Base-by-base conservation (phyloP, 2,888 invertebrate species). In the Branchellion lobata region DNA sequence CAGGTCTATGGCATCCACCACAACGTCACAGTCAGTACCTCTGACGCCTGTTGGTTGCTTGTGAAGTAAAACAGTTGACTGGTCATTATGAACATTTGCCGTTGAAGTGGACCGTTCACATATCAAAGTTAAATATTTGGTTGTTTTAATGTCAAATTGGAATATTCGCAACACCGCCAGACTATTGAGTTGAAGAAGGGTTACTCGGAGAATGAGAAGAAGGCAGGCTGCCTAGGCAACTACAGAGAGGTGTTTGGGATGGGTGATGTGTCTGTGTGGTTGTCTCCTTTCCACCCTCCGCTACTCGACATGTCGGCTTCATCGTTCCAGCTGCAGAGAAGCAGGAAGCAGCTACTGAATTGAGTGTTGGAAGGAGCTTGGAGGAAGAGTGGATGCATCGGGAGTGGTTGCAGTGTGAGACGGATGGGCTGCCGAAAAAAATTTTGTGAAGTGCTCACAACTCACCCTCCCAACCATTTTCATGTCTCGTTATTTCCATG, bases 261-360 rank as follows among this genome's bases (percentile, higher is more conserved):
- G 18, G 31, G 40, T 24, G 31, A 40, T 11, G 24, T 40, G 11
- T 31, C 24, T n/a, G 31, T n/a, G 11, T 80, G 80, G 80, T 77
- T 80, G 27, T 80, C 77, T 51, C 80, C 80, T 14, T 80, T 80
- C 71, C 80, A 80, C 36, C 24, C 75, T 18, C 53, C 77, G 14
- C 68, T 33, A n/a, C 27, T 75, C 33, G 31, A 40, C 53, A 34
- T 34, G 51, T 29, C 34, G 18, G 31, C 78, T 11, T 33, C 36
- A 11, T 1, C 31, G 11, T 65, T 61, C 68, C 21, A 47, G 11
- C 14, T 47, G 36, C 24, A 73, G 3, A 47, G 47, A 47, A 27
- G 36, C 24, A 47, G 24, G 33, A n/a, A 73, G n/a, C 36, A 73
- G 14, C 33, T 36, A 21, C 47, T 47, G 34, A n/a, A 73, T 57